Evolutionary conservation across 2,113 vertebrate species (phyloP).

Genomic region (Pituophis catenifer): DNA sequence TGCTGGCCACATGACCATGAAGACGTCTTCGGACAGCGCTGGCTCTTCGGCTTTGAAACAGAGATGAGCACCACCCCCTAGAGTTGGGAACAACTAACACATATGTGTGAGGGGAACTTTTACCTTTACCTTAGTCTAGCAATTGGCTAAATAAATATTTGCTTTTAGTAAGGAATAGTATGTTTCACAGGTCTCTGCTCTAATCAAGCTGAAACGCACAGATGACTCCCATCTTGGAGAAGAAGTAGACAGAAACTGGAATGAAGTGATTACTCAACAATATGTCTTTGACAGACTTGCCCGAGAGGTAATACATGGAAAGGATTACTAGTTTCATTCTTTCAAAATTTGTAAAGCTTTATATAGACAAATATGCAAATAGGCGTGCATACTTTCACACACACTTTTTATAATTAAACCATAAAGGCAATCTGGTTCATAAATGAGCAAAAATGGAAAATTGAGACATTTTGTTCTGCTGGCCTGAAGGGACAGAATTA

Average conservation of each 20-base stretch:
- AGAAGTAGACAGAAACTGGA: constrained; percentile 96
- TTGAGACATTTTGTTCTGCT: background rate
- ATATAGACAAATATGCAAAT: background rate
- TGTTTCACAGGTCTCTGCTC: constrained; percentile 77
- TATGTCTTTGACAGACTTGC: constrained; percentile 88
- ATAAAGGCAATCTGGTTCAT: background rate
- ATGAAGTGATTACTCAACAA: constrained; percentile 90
- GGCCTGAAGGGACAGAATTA: background rate
- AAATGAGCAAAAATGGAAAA: background rate
- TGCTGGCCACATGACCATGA: no score
- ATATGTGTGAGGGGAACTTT: no score
- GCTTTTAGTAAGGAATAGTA: background rate
- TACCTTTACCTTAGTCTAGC: background rate
- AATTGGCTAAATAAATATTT: background rate
- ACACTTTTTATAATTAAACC: background rate
- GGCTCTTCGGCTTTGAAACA: no score
- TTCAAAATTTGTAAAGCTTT: background rate
- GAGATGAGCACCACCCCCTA: no score
- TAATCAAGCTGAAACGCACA: constrained; percentile 93
- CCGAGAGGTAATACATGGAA: constrained; percentile 77
- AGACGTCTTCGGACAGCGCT: no score
- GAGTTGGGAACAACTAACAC: no score
- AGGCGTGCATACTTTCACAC: background rate
- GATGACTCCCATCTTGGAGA: constrained; percentile 94
- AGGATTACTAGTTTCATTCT: background rate